phyloP scores from a whole-genome alignment of 92 coral and sea anemone genomes.

The Epizoanthus illoricatus region DNA sequence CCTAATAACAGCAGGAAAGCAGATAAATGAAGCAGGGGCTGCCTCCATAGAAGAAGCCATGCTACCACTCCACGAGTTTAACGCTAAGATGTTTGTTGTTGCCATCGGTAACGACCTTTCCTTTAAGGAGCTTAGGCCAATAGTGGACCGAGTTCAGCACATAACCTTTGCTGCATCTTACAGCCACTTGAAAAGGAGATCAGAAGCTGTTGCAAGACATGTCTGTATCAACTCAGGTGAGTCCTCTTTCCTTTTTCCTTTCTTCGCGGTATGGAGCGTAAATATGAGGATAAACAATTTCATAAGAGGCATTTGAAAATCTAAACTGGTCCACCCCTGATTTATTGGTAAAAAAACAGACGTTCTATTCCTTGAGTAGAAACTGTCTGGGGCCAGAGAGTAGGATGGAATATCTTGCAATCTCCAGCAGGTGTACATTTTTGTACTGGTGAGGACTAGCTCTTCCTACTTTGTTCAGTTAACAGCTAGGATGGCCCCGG shows the following conservation, averaged over 20 bases:
- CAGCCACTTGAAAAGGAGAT: slow-evolving; percentile 17
- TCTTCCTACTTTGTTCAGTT: no score
- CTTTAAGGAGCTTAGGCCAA: neutral
- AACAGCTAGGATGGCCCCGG: no score
- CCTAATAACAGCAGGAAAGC: slow-evolving; percentile 28
- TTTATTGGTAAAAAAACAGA: no score
- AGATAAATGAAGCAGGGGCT: slow-evolving; percentile 12
- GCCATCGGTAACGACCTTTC: slow-evolving; percentile 21
- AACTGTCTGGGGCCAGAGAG: no score
- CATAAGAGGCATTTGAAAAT: no score
- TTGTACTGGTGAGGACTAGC: no score
- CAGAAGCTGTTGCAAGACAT: slow-evolving; percentile 17
- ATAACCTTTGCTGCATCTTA: slow-evolving; percentile 20
- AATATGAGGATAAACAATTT: no score
- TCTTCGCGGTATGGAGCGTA: no score
- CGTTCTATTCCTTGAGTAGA: no score
- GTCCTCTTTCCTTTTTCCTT: neutral
- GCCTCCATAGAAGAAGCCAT: neutral
- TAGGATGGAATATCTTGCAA: no score
- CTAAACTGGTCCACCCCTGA: no score
- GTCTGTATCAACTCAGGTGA: slow-evolving; percentile 28
- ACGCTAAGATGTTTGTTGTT: slow-evolving; percentile 26
- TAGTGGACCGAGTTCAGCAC: slow-evolving; percentile 16
- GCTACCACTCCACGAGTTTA: slow-evolving; percentile 6
- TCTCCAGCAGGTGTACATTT: no score